These are phyloP conservation scores for Pseudopleuronectes americanus DNA, from an alignment of 2,797 vertebrate species.

Conservation along the genomic window DNA sequence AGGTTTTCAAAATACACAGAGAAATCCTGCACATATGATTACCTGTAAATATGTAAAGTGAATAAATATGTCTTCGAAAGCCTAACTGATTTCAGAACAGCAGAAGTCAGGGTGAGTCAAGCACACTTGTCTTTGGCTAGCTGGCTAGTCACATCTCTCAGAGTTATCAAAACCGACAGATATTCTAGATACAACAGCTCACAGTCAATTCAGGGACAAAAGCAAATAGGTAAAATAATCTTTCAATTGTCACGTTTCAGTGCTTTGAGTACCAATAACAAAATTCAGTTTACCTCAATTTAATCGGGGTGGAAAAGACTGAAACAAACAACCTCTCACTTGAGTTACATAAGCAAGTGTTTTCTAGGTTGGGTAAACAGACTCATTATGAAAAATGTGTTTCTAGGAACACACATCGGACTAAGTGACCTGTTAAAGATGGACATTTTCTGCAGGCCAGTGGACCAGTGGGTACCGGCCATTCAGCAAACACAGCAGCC, in stretches of 20 bases:
- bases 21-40: too few species aligned
- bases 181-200: too few species aligned
- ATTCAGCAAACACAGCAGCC: constrained; percentile 67
- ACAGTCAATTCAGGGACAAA: too few species aligned
- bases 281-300: not conserved
- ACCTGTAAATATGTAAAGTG: too few species aligned
- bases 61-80: too few species aligned
- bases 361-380: not conserved
- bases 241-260: not conserved
- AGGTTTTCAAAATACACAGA: too few species aligned
- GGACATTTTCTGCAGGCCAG: constrained; percentile 1
- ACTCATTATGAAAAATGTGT: not conserved
- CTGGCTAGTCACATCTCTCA: too few species aligned
- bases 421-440: constrained; percentile 31
- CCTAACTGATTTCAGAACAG: too few species aligned
- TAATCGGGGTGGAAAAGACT: not conserved
- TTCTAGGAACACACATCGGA: constrained; percentile 5
- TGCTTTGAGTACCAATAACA: not conserved
- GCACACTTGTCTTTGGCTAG: too few species aligned
- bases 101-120: too few species aligned
- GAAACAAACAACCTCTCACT: not conserved
- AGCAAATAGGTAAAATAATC: too few species aligned
- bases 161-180: too few species aligned
- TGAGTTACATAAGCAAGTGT: not conserved
- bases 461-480: constrained; percentile 21